Base-by-base conservation (phyloP, 1,140 invertebrate genomes). In the Hyphantria cunea region DNA sequence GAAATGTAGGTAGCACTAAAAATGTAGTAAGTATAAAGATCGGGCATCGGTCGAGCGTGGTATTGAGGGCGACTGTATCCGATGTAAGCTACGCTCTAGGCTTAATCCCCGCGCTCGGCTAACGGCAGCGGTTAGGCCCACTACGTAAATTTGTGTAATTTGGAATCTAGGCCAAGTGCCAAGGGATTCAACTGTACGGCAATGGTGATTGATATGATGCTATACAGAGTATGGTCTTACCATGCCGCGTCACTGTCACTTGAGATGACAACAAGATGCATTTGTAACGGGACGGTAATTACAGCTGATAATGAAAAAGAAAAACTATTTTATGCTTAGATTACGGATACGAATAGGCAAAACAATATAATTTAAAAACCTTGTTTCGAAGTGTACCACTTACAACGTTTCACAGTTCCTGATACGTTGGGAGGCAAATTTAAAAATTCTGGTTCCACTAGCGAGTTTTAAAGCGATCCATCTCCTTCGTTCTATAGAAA, bases 121-220 rank as follows among this genome's bases (percentile, higher is more conserved):
- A 80, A 76, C 80, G 70, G 67, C 73, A 65, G 68, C 74, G 74
- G 84, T 76, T 87, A 89, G 84, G 82, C 84, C 76, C 82, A 77
- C 78, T 80, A 82, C 80, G 82, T 87, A 90, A 90, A 88, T 87
- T 89, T 84, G 84, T 85, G 85, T 90, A 88, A 90, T 90, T 88
- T 88, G 72, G 85, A 74, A 90, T 87, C 76, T 82, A 87, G 87
- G 85, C 81, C 85, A 90, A 88, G 84, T 90, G 80, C 84, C 87
- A 86, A 84, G 85, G 84, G 85, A 88, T 84, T 78, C 76, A 64
- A 54, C 76, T 78, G 81, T 78, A 77, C 77, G 79, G 80, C 76
- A 88, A 90, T 90, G 72, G 83, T 88, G 87, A 90, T 90, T 90
- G 87, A 90, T 90, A 89, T 83, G 80, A 88, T 78, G 80, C 70